phyloP scores from a whole-genome alignment of 2,888 invertebrate species.

The Drosophila demipolita region DNA sequence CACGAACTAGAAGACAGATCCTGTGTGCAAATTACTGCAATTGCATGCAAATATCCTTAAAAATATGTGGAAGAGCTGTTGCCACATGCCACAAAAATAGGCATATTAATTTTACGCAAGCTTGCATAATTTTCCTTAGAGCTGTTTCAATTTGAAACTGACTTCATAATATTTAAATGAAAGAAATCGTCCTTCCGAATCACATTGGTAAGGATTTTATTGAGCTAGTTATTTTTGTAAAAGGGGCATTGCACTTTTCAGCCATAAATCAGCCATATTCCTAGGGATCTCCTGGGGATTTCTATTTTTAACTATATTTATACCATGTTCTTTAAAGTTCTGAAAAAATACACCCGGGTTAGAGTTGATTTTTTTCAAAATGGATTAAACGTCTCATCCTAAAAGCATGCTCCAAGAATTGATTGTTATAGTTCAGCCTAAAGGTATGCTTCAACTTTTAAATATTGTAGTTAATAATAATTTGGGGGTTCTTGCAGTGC shows the following conservation, averaged over 20 bases:
- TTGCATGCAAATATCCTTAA: neutral
- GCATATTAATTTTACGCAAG: neutral
- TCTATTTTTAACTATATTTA: neutral
- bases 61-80: neutral
- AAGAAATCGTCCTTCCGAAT: neutral
- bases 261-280: neutral
- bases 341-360: too few species aligned
- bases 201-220: neutral
- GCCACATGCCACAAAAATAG: neutral
- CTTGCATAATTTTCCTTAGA: neutral
- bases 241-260: neutral
- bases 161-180: too few species aligned
- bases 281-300: neutral
- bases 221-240: too few species aligned
- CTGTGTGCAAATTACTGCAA: slow-evolving; percentile 24
- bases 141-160: neutral
- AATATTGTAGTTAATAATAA: neutral
- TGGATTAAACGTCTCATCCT: neutral
- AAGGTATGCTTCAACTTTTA: neutral
- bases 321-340: neutral
- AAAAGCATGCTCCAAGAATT: neutral
- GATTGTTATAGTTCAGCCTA: too few species aligned
- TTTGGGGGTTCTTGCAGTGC: too few species aligned
- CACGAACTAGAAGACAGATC: neutral
- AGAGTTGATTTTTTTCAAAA: too few species aligned